phyloP scores from a whole-genome alignment of 2,888 invertebrate species.

The Drosophila ezoana region DNA sequence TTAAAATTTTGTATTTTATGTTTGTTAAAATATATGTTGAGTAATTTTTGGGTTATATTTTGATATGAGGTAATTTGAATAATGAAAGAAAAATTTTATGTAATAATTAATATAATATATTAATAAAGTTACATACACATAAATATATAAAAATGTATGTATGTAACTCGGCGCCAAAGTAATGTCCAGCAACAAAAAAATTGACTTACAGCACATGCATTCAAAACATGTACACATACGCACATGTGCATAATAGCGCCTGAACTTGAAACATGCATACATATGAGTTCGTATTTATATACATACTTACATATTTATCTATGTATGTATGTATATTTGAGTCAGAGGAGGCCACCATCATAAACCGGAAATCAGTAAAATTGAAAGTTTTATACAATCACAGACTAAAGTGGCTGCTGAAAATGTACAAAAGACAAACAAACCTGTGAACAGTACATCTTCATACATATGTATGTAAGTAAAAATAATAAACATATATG shows the following conservation, averaged over 20 bases:
- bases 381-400: conserved; percentile 68
- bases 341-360: conserved; percentile 55
- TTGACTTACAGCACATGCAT: conserved; percentile 26
- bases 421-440: neutral
- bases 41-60: no score
- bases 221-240: neutral
- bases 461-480: conserved; percentile 1
- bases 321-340: neutral
- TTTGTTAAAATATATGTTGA: no score
- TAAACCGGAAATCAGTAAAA: conserved; percentile 75
- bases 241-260: neutral
- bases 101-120: no score
- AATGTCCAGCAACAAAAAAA: conserved; percentile 31
- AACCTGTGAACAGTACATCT: neutral
- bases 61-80: no score
- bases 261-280: conserved; percentile 1
- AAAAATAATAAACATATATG: neutral
- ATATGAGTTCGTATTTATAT: neutral
- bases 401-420: conserved; percentile 12
- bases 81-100: no score
- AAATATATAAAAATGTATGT: neutral
- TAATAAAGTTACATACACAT: neutral
- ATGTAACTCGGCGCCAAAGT: conserved; percentile 29
- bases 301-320: neutral
- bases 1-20: no score